phyloP scores from a whole-genome alignment of 2,888 invertebrate genomes.

The Peribatodes rhomboidaria region DNA sequence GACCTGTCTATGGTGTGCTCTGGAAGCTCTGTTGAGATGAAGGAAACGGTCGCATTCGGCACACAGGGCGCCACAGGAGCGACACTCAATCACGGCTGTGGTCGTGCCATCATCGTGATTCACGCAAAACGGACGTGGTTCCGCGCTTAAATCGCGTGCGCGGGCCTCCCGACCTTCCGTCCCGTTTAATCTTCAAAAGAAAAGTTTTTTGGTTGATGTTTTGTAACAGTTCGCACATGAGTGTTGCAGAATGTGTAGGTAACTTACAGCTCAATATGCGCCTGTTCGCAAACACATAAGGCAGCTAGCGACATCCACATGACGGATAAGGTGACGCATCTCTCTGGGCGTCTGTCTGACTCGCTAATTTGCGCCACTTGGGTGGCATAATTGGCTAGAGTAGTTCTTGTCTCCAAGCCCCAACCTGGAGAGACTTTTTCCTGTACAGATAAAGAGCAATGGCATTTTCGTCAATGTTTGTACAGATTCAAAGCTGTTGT shows the following conservation, averaged over 20 bases:
- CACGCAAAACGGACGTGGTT: slow-evolving; percentile 92
- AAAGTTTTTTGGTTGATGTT: not conserved
- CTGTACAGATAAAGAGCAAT: slow-evolving; percentile 74
- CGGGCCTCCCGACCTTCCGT: slow-evolving; percentile 59
- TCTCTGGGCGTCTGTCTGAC: slow-evolving; percentile 89
- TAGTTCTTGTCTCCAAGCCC: slow-evolving; percentile 95
- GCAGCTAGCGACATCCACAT: slow-evolving; percentile 98
- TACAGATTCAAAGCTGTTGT: not conserved
- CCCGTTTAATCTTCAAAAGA: slow-evolving; percentile 30
- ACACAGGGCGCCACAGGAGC: slow-evolving; percentile 96
- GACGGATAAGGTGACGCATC: slow-evolving; percentile 93
- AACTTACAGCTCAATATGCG: slow-evolving; percentile 91
- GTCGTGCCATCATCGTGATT: slow-evolving; percentile 99
- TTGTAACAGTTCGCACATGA: too few species aligned
- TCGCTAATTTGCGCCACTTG: slow-evolving; percentile 94
- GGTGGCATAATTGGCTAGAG: slow-evolving; percentile 94
- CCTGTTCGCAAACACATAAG: slow-evolving; percentile 96
- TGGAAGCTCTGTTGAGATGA: slow-evolving; percentile 95
- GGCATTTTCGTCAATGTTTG: not conserved
- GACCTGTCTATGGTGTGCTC: slow-evolving; percentile 94
- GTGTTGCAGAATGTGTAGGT: not conserved
- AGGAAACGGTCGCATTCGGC: slow-evolving; percentile 98
- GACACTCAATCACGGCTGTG: slow-evolving; percentile 96
- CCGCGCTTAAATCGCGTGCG: slow-evolving; percentile 59
- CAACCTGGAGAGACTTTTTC: slow-evolving; percentile 94